These are phyloP conservation scores for Poecile atricapillus DNA, from an alignment of 2,113 vertebrate species.

Conservation along the genomic window DNA sequence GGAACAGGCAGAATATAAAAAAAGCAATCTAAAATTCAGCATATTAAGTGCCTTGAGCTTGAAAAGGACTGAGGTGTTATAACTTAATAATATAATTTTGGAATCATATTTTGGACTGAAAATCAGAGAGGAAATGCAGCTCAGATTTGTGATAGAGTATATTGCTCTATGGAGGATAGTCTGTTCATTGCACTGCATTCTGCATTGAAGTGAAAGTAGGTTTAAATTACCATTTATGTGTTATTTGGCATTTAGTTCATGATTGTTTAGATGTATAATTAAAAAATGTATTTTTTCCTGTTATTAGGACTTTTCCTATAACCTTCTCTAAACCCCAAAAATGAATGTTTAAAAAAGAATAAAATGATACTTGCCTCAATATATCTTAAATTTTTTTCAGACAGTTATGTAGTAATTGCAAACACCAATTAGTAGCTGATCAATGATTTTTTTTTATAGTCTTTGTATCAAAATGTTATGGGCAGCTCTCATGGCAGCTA, in stretches of 20 bases:
- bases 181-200: conserved; percentile 17
- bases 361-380: neutral
- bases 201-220: neutral
- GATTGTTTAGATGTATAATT: conserved; percentile 44
- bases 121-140: conserved; percentile 26
- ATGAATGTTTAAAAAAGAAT: neutral
- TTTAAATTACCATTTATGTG: conserved; percentile 53
- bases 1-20: conserved; percentile 64
- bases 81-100: conserved; percentile 63
- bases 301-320: neutral
- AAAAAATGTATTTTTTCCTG: neutral
- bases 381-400: neutral
- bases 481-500: neutral
- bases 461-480: neutral
- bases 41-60: conserved; percentile 63
- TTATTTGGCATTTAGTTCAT: conserved; percentile 41
- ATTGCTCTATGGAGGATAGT: conserved; percentile 44
- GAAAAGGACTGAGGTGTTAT: conserved; percentile 65
- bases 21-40: conserved; percentile 71
- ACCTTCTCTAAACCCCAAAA: neutral
- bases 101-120: conserved; percentile 55
- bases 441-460: neutral
- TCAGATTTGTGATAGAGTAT: conserved; percentile 16
- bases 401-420: neutral
- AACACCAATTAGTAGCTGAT: neutral